A percentile compares a stretch with the other conserved stretches of the same genome.
These are phyloP conservation scores for Lapara coniferarum DNA, from an alignment of 2,888 invertebrate species.

Conservation along the genomic window DNA sequence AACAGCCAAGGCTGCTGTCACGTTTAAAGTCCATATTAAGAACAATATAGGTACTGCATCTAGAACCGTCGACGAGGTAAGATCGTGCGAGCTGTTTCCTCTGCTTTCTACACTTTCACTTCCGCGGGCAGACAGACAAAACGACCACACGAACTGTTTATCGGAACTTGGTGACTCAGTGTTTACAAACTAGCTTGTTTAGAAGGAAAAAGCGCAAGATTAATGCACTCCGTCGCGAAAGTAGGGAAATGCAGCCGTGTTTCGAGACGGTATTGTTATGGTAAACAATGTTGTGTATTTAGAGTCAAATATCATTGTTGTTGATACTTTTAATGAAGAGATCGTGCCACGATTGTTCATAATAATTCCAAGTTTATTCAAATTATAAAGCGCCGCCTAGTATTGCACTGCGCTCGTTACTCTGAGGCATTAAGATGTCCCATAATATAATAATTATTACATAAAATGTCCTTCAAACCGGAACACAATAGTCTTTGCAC, in stretches of 20 bases:
- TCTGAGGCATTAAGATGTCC: too few species aligned
- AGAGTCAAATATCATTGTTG: too few species aligned
- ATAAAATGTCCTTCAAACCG: too few species aligned
- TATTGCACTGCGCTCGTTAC: too few species aligned
- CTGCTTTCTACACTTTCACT: constrained; percentile 73
- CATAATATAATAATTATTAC: too few species aligned
- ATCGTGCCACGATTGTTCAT: too few species aligned
- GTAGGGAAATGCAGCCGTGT: constrained; percentile 18
- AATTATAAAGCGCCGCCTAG: too few species aligned
- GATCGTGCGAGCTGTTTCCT: constrained; percentile 58
- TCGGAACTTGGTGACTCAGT: constrained; percentile 57
- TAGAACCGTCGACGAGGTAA: constrained; percentile 48
- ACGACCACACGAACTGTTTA: constrained; percentile 55
- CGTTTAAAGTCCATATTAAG: constrained; percentile 1
- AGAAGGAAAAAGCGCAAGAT: constrained; percentile 40
- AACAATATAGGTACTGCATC: constrained; percentile 52
- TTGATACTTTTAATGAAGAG: too few species aligned
- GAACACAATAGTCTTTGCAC: too few species aligned
- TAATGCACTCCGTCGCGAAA: constrained; percentile 28
- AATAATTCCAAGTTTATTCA: too few species aligned
- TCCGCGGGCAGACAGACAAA: constrained; percentile 61
- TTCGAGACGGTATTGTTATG: background rate
- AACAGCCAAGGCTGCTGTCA: background rate
- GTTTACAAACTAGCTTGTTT: constrained; percentile 45
- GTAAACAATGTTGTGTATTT: background rate